These are phyloP conservation scores for Cottus gobio DNA, from an alignment of 2,113 vertebrate genomes.

Conservation along the genomic window DNA sequence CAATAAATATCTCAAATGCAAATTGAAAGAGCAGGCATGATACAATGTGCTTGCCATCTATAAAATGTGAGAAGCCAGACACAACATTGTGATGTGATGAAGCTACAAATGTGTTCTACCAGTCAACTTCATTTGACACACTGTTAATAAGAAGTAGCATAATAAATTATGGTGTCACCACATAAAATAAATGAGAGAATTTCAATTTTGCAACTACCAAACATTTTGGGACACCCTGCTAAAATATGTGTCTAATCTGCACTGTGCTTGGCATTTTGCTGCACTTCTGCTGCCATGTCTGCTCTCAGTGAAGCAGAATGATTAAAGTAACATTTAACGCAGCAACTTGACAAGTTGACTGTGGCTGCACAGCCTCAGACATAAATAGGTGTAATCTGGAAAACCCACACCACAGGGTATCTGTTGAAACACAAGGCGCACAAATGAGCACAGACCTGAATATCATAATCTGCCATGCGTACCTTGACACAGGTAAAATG, in stretches of 20 bases:
- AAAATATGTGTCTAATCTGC: slow-evolving; percentile 57
- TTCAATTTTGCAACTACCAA: slow-evolving; percentile 51
- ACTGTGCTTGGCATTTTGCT: slow-evolving; percentile 34
- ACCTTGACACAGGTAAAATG: slow-evolving; percentile 40
- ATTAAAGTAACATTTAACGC: slow-evolving; percentile 61
- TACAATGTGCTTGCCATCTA: slow-evolving; percentile 30
- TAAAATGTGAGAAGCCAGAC: slow-evolving; percentile 38
- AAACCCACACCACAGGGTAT: slow-evolving; percentile 15
- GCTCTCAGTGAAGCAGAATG: slow-evolving; percentile 49
- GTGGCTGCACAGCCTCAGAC: slow-evolving; percentile 31
- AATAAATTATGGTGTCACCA: slow-evolving; percentile 66
- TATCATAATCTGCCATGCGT: slow-evolving; percentile 35
- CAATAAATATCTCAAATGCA: slow-evolving; percentile 41
- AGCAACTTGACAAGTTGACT: slow-evolving; percentile 54
- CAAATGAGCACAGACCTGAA: neutral
- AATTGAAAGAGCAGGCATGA: slow-evolving; percentile 22
- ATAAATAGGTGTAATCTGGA: slow-evolving; percentile 45
- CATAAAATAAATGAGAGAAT: slow-evolving; percentile 54
- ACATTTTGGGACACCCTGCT: slow-evolving; percentile 49
- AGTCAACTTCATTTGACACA: slow-evolving; percentile 63
- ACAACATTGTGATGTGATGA: slow-evolving; percentile 46
- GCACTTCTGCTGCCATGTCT: slow-evolving; percentile 58
- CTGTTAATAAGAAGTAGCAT: slow-evolving; percentile 61
- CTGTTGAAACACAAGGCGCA: slow-evolving; percentile 8
- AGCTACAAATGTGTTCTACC: slow-evolving; percentile 41